Evolutionary conservation across 2,888 invertebrate genomes (phyloP), one percentile per base, ranked within the genome.

Genomic region (Eilema depressum): DNA sequence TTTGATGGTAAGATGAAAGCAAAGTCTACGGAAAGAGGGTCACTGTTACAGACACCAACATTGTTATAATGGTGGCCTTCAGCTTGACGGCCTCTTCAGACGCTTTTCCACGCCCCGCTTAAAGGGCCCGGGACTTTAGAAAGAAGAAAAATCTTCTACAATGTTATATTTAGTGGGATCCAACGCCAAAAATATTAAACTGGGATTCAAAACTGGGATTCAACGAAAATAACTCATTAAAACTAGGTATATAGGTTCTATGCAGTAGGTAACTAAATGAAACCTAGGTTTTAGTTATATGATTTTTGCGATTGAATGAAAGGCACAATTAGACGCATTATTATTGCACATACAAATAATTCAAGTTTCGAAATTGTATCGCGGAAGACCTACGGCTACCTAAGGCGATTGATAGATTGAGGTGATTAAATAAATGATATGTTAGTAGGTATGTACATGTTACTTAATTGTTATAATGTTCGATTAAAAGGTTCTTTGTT

Each of bases 401-500:
- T 33, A 74, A 71, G 70, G 76, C 72, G 76, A 80, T 83, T 72
- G 76, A 77, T 82, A 80, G 67, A 76, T 70, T 70, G 59, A 28
- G 63, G 33, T 66, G 80, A 81, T 81, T 77, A 73, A 68, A 80
- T 77, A 80, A 84, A 85, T 79, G 79, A 86, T 82, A 79, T 73
- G 74, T 74, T 69, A 78, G 73, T 82, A 77, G 71, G 73, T 82
- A 77, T 72, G 73, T 73, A 79, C 73, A 72, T 75, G 72, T 82
- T 82, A 79, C 77, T 69, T 81, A 85, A 85, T 84, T 83, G 77
- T 85, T 84, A 81, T 81, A 84, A 78, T 74, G 80, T 79, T 77
- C 80, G 87, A 88, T 86, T 87, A 88, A 88, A 86, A 86, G 83
- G 82, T 68, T 85, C 84, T 83, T 88, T 88, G 88, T 88, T 85